These are phyloP conservation scores for Etheostoma spectabile DNA, from an alignment of 2,113 vertebrate species.

Conservation along the genomic window DNA sequence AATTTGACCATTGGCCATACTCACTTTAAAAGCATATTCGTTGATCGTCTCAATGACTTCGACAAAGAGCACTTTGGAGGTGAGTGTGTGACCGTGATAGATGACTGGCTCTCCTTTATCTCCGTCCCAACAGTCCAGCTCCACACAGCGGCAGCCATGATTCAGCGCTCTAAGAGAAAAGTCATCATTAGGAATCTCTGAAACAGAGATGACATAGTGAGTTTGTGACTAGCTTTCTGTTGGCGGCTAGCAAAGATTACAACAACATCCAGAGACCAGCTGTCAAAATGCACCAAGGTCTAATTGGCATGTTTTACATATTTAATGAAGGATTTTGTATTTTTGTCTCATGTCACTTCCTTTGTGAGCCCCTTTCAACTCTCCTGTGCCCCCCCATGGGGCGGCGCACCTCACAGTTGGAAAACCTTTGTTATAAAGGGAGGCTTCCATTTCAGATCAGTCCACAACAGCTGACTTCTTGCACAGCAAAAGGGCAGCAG, in stretches of 20 bases:
- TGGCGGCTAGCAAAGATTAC: not conserved
- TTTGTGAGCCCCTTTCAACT: not conserved
- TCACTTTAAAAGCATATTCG: conserved; percentile 92
- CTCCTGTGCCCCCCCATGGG: not conserved
- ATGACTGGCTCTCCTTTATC: conserved; percentile 90
- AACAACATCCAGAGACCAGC: not conserved
- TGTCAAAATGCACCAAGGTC: not conserved
- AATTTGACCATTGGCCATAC: conserved; percentile 11
- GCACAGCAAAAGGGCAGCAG: not conserved
- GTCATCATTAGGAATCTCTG: not conserved
- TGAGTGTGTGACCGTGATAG: conserved; percentile 94
- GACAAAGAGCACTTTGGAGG: conserved; percentile 94
- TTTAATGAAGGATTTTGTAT: not conserved
- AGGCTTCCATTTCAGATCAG: not conserved
- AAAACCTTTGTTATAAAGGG: not conserved
- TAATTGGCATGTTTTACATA: not conserved
- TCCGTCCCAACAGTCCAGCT: conserved; percentile 99
- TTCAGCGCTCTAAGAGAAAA: conserved; percentile 86
- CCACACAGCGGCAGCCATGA: conserved; percentile 95
- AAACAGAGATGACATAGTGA: not conserved
- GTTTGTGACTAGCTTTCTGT: not conserved
- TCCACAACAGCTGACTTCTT: not conserved
- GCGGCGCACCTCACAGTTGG: not conserved
- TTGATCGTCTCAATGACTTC: conserved; percentile 91
- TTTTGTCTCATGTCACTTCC: not conserved